A percentile compares a stretch with the other conserved stretches of the same genome.
Conservation (phyloP, 1,140 invertebrate species). For the Bombus pascuorum region DNA sequence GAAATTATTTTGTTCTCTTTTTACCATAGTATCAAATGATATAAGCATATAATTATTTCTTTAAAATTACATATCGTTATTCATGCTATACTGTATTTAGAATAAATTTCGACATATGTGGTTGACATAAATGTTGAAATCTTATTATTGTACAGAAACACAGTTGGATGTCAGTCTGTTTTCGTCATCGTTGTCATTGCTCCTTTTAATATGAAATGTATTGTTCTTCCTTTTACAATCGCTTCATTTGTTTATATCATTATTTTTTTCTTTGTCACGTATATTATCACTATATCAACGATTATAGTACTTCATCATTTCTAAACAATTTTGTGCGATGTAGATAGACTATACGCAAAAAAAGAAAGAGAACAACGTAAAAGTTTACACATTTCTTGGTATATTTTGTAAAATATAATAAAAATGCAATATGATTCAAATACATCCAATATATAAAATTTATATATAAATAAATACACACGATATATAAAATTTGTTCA, state of each 20-base stretch:
- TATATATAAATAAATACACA: background rate
- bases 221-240: background rate
- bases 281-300: background rate
- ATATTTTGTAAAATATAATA: constrained; percentile 26
- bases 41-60: background rate
- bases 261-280: background rate
- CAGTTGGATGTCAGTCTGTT: background rate
- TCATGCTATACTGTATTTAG: background rate
- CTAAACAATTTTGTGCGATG: background rate
- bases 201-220: background rate
- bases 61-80: background rate
- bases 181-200: background rate
- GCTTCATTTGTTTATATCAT: background rate
- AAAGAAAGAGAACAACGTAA: background rate
- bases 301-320: background rate
- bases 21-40: too few species aligned
- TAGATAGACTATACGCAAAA: background rate
- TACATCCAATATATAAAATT: background rate
- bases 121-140: background rate
- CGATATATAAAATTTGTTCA: background rate
- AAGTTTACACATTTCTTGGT: constrained; percentile 31
- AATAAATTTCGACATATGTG: background rate
- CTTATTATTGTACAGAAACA: background rate
- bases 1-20: background rate
- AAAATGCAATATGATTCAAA: constrained; percentile 3